Evolutionary conservation across 1,140 invertebrate genomes (phyloP).

Genomic region (Bombus confusus): DNA sequence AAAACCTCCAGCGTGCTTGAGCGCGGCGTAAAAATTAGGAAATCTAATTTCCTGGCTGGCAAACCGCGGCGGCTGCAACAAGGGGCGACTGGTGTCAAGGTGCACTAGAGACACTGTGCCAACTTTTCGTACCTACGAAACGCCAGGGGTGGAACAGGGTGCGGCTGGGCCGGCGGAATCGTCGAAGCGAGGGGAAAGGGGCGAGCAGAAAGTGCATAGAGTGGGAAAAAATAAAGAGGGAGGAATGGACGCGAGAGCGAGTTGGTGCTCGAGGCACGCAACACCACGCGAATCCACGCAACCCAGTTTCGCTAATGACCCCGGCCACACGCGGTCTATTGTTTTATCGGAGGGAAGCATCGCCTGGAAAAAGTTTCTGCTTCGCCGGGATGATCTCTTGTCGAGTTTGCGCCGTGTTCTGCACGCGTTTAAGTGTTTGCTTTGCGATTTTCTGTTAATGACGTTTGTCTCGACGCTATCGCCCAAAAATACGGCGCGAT

Average conservation of each 20-base stretch:
- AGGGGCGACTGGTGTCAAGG: background rate
- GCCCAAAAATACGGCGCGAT: no score
- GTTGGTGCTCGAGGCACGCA: conserved; percentile 30
- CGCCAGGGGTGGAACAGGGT: background rate
- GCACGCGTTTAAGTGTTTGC: no score
- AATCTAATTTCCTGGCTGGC: conserved; percentile 28
- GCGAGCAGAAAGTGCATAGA: background rate
- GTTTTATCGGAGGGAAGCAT: background rate
- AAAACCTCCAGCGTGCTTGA: no score
- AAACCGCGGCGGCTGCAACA: background rate
- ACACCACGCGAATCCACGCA: conserved; percentile 5
- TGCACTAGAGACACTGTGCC: conserved; percentile 13
- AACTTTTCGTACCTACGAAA: conserved; percentile 27
- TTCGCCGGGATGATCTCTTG: background rate
- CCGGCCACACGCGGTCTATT: background rate
- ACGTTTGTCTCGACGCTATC: no score
- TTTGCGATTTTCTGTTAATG: no score
- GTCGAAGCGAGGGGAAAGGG: background rate
- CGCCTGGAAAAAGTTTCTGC: background rate
- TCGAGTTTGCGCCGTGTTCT: background rate
- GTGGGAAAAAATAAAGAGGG: conserved; percentile 1
- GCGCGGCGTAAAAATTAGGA: conserved; percentile 29
- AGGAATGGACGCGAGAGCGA: background rate
- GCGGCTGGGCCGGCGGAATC: background rate
- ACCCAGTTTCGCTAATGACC: conserved; percentile 28